Base-by-base conservation (phyloP, 2,113 vertebrate genomes). In the Canis aureus region DNA sequence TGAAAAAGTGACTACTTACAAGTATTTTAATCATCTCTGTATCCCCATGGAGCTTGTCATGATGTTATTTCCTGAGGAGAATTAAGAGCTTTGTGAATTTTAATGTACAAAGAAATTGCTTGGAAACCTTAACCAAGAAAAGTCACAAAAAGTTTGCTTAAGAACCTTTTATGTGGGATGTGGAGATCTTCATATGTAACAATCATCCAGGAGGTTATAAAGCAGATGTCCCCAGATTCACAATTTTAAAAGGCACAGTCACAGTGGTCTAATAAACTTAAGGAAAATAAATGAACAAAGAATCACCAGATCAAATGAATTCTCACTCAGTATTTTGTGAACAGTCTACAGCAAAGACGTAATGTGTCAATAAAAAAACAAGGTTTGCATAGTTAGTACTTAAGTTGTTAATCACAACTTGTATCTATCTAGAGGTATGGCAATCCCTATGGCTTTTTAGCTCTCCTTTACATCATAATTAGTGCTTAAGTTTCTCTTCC, bases 21-120 rank as follows among this genome's bases (percentile, higher is more conserved):
- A 16, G 43, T 25, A 7, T 5, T n/a, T 59, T 53, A 23, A 1
- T 80, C 1, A 66, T 13, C 1, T 29, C 10, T 57, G 4, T 17
- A 8, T 67, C 3, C 17, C 17, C n/a, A 17, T 0, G 2, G 4
- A 57, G 8, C 0, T 35, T 83, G 43, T 16, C 16, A 25, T 60
- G 20, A 13, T 73, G 11, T 9, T 5, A 27, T 35, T 15, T n/a
- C 15, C 29, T 79, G 27, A 29, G n/a, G 16, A 71, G 9, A 81
- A 59, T 13, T 9, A 19, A 73, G 3, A 12, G 7, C 4, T 23
- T 73, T 84, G 22, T 59, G 2, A 80, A 35, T 15, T 59, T n/a
- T 5, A 57, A 8, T 19, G 3, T 66, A n/a, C 8, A 38, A 79
- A 87, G 12, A 15, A 49, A 71, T 55, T n/a, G 20, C 0, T 76